Base-by-base conservation (phyloP, 2,113 vertebrate genomes). In the Scolopax mira region DNA sequence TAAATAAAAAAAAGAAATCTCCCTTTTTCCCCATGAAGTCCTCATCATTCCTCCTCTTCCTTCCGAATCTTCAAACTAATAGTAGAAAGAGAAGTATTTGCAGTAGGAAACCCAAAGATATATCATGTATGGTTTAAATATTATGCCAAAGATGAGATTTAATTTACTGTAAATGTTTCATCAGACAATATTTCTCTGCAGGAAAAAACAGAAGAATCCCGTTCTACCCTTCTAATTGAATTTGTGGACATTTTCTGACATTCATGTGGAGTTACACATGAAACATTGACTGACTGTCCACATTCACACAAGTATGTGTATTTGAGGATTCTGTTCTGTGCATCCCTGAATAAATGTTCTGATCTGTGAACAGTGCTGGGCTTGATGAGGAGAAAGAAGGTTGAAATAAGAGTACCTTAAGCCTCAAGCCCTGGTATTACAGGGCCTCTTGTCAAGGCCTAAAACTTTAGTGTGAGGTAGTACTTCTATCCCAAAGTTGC, bases 201-300 rank as follows among this genome's bases (percentile, higher is more conserved):
- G 33, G 55, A 82, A 91, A 96, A 90, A 71, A 11, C 28, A 70
- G 37, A 57, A 44, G 8, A 87, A 83, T 85, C 79, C 42, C 66
- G 15, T 81, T 87, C 39, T 41, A 23, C 54, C 51, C 42, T 96
- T 94, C 57, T 85, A 73, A 79, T 85, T 88, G 74, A 92, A 94
- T 49, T 88, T 55, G 4, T 30, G 41, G 39, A 30, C 18, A 12
- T 67, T 66, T 79, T 57, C 31, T 75, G 80, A 24, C 21, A 12
- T 52, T 86, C 21, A 5, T 19, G 3, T 62, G 31, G 35, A 73
- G 11, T 65, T 73, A 42, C 0, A 4, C 18, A 16, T 52, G 46
- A 79, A 74, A 57, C 18, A 51, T n/a, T 84, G 54, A 55, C 39
- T 41, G 37, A 23, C 21, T 49, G 33, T 41, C 75, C 42, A 3